Evolutionary conservation across 2,888 invertebrate genomes (phyloP).

Genomic region (Neoitamus cyanurus): DNA sequence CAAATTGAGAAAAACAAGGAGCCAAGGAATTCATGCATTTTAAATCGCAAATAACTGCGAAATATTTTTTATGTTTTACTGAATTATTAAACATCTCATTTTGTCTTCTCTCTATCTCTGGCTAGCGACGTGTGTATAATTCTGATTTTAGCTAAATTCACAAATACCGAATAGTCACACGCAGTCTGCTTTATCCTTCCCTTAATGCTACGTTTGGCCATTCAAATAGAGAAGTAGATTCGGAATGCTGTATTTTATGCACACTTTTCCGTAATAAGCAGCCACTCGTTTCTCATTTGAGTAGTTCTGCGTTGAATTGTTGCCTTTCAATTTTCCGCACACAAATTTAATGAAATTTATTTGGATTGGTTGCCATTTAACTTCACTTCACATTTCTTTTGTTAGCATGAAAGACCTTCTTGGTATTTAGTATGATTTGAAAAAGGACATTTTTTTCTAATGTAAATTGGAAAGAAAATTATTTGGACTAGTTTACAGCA

Average conservation of each 20-base stretch:
- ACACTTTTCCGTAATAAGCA: background rate
- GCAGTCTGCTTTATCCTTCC: background rate
- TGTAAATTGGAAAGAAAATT: background rate
- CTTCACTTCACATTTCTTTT: background rate
- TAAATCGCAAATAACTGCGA: background rate
- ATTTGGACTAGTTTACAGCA: too few relatives aligned
- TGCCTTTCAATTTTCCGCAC: background rate
- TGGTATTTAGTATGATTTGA: background rate
- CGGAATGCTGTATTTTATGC: background rate
- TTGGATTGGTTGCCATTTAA: background rate
- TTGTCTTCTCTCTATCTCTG: too few relatives aligned
- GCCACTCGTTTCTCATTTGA: background rate
- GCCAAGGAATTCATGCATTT: background rate
- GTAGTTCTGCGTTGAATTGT: background rate
- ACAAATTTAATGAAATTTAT: constrained; percentile 22
- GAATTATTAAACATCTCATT: constrained; percentile 2
- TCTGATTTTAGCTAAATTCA: background rate
- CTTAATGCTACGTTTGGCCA: background rate
- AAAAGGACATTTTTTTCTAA: background rate
- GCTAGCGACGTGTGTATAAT: background rate
- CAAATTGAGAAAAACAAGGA: background rate
- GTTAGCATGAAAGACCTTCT: background rate
- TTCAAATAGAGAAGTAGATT: background rate
- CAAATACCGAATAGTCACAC: background rate
- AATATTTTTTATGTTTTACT: constrained; percentile 26